A percentile compares a stretch with the other conserved stretches of the same genome.
Conservation (phyloP, 2,113 vertebrate genomes). For the Callipepla squamata region DNA sequence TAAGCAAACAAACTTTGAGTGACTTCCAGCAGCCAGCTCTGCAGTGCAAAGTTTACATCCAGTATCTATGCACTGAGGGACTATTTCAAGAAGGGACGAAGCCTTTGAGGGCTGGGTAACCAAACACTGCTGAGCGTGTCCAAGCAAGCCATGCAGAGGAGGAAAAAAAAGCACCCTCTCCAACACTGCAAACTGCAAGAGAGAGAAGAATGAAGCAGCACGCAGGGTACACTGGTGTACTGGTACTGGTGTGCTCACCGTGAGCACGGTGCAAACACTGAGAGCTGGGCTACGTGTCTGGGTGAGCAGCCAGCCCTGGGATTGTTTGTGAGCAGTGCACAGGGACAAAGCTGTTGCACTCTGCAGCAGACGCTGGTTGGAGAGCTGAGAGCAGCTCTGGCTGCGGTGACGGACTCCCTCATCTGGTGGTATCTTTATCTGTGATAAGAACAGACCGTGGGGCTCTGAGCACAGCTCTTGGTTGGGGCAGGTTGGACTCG, state of each 20-base stretch:
- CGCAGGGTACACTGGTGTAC: neutral
- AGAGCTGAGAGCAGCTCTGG: neutral
- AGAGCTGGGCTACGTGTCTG: neutral
- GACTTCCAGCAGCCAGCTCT: neutral
- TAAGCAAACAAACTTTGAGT: neutral
- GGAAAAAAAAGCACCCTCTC: neutral
- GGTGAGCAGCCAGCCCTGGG: neutral
- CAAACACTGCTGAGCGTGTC: neutral
- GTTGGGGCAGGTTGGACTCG: neutral
- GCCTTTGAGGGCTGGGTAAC: neutral
- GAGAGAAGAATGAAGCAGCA: neutral
- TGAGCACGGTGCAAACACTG: neutral
- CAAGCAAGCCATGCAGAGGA: neutral
- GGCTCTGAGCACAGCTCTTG: neutral
- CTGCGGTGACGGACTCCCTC: neutral
- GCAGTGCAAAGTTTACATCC: neutral
- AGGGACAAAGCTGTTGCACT: neutral
- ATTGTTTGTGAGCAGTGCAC: neutral
- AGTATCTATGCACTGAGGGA: neutral
- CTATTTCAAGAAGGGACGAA: neutral
- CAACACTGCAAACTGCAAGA: neutral
- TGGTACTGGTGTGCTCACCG: too few relatives aligned
- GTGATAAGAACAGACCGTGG: neutral
- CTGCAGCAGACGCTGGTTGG: neutral
- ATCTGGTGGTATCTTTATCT: neutral